These are phyloP conservation scores for Montipora capricornis DNA, from an alignment of 64 coral and sea anemone species.

Conservation along the genomic window DNA sequence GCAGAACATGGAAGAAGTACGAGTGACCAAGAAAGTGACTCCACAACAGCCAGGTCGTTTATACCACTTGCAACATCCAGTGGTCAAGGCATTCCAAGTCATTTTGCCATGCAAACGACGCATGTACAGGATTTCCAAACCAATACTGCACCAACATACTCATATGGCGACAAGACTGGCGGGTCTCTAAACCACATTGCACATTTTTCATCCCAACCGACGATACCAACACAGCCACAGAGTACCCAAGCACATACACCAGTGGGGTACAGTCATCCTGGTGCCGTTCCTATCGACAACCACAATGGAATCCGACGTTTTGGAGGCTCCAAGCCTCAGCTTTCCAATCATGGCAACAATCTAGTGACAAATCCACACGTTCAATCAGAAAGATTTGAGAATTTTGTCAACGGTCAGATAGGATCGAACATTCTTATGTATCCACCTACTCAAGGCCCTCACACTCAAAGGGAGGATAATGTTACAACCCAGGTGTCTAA, in stretches of 20 bases:
- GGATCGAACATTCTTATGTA: conserved; percentile 46
- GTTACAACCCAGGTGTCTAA: not conserved
- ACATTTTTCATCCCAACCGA: not conserved
- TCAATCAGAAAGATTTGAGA: too few species aligned
- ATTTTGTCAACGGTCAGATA: not conserved
- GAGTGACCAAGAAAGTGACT: not conserved
- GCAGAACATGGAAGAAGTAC: not conserved
- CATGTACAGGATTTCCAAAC: not conserved
- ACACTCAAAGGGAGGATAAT: not conserved
- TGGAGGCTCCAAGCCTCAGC: not conserved
- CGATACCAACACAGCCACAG: not conserved
- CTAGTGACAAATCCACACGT: not conserved
- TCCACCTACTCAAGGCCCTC: conserved; percentile 9
- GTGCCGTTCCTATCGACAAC: not conserved
- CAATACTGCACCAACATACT: not conserved
- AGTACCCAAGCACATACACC: not conserved
- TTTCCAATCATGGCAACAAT: not conserved
- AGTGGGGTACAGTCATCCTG: not conserved
- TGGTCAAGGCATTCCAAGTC: not conserved
- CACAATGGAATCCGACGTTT: not conserved
- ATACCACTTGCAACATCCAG: conserved; percentile 27
- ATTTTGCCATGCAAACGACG: not conserved
- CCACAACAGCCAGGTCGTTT: not conserved
- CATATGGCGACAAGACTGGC: not conserved
- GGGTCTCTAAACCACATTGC: not conserved